A percentile compares a stretch with the other conserved stretches of the same genome.
Conservation (phyloP, 2,797 vertebrate genomes). For the Agapornis canus region DNA sequence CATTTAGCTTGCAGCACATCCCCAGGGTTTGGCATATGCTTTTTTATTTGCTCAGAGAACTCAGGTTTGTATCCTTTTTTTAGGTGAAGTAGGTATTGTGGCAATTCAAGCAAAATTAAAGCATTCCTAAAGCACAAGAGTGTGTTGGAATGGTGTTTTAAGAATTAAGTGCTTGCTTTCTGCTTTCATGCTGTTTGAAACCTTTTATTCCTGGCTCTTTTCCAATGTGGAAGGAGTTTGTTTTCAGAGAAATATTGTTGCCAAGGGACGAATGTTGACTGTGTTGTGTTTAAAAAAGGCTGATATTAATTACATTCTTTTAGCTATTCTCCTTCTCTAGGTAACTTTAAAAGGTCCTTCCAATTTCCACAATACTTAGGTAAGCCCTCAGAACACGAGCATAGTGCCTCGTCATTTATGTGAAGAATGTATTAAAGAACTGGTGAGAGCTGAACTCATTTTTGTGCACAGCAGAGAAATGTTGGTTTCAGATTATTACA, state of each 20-base stretch:
- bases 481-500: background rate
- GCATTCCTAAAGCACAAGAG: background rate
- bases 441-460: background rate
- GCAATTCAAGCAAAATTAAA: background rate
- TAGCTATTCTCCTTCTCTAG: slow-evolving; percentile 28
- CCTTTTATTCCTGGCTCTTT: slow-evolving; percentile 32
- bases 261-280: slow-evolving; percentile 57
- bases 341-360: slow-evolving; percentile 42
- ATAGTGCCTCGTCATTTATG: background rate
- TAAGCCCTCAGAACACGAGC: slow-evolving; percentile 7
- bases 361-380: slow-evolving; percentile 44
- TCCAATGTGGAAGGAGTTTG: slow-evolving; percentile 49
- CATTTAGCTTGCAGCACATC: background rate
- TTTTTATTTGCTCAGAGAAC: background rate
- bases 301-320: slow-evolving; percentile 52
- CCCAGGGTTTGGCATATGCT: background rate
- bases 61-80: background rate
- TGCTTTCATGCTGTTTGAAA: background rate
- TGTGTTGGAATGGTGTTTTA: background rate
- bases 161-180: slow-evolving; percentile 32
- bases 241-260: slow-evolving; percentile 56
- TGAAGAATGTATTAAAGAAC: background rate
- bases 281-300: slow-evolving; percentile 41
- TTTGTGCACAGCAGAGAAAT: background rate
- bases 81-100: background rate